Evolutionary conservation across 2,113 vertebrate genomes (phyloP).

Genomic region (Phainopepla nitens): DNA sequence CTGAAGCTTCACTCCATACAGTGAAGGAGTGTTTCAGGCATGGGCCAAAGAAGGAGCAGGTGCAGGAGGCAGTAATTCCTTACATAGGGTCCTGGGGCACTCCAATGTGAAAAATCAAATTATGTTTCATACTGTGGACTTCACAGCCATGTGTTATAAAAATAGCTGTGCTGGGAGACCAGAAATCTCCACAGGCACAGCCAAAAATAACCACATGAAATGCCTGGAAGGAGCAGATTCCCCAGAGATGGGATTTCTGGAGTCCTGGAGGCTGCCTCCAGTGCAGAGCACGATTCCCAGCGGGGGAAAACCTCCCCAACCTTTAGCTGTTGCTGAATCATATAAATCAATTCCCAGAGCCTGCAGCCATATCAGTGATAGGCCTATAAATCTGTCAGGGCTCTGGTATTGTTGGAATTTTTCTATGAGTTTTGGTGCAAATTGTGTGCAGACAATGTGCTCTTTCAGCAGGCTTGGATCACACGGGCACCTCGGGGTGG

Average conservation of each 20-base stretch:
- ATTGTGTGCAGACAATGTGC: neutral
- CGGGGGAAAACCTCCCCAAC: neutral
- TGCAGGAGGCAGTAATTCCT: neutral
- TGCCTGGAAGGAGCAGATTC: slow-evolving; percentile 35
- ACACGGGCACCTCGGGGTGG: neutral
- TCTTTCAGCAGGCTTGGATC: neutral
- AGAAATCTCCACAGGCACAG: slow-evolving; percentile 20
- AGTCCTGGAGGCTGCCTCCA: neutral
- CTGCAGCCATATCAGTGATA: neutral
- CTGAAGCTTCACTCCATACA: neutral
- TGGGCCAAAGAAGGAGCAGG: neutral
- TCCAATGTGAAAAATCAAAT: neutral
- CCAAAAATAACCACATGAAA: slow-evolving; percentile 50
- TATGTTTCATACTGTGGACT: neutral
- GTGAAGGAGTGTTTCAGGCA: neutral
- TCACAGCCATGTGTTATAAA: slow-evolving; percentile 11
- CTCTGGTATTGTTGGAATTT: neutral
- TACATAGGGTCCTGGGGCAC: neutral
- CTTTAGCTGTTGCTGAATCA: neutral
- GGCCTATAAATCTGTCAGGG: neutral
- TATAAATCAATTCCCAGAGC: neutral
- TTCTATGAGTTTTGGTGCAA: neutral
- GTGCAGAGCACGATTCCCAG: neutral
- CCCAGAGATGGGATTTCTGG: slow-evolving; percentile 17
- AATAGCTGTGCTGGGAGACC: slow-evolving; percentile 23